Evolutionary conservation across 2,797 vertebrate genomes (phyloP).

Genomic region (Gymnocypris eckloni): DNA sequence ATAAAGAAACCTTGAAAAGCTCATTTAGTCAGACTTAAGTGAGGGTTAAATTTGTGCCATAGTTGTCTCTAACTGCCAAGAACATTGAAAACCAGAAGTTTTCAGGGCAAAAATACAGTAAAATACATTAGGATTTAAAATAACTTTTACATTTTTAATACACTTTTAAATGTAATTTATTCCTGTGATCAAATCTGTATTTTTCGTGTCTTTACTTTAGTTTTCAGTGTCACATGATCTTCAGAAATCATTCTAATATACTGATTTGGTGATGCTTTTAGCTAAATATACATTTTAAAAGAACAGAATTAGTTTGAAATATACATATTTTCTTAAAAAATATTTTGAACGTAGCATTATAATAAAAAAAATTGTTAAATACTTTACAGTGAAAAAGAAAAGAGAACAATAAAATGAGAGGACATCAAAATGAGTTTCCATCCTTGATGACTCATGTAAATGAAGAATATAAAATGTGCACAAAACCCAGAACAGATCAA

Average conservation of each 20-base stretch:
- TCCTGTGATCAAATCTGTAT: not conserved
- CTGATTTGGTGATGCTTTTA: not conserved
- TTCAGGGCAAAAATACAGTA: not conserved
- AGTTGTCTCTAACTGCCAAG: not conserved
- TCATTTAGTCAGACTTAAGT: not conserved
- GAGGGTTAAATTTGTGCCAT: not conserved
- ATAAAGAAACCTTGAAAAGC: not conserved
- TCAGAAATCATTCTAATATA: not conserved
- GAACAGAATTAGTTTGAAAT: not conserved
- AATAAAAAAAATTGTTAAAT: not conserved
- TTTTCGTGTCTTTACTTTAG: not conserved
- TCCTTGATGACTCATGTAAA: constrained; percentile 72
- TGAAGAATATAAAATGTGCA: constrained; percentile 72
- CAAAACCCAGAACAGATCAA: constrained; percentile 79
- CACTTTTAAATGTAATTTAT: not conserved
- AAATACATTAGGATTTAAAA: no score
- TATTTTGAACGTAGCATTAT: not conserved
- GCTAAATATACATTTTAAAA: not conserved
- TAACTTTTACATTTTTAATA: no score
- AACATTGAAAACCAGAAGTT: not conserved
- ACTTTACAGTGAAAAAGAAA: constrained; percentile 55
- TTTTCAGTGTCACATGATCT: not conserved
- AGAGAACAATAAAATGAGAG: constrained; percentile 62
- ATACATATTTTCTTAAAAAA: not conserved
- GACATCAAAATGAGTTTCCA: constrained; percentile 72